Conservation (phyloP, 2,797 vertebrate species). For the Manis pentadactyla region DNA sequence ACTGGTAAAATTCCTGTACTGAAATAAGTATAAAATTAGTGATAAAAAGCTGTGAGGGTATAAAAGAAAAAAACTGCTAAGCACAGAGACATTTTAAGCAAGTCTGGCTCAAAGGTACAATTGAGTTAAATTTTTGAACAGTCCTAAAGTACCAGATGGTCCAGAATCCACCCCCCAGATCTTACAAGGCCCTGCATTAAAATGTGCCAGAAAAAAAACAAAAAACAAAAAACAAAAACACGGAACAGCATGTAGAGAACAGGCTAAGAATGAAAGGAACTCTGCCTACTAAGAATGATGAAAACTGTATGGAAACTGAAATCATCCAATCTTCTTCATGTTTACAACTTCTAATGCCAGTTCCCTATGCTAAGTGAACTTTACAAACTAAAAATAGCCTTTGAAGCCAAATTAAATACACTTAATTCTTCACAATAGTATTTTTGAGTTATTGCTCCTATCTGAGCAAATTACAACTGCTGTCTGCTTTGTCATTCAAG, state of each 20-base stretch:
- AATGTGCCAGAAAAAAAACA: conserved; percentile 5
- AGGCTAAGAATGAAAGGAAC: conserved; percentile 62
- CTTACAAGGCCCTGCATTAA: conserved; percentile 47
- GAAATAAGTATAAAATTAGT: conserved; percentile 27
- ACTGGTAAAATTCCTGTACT: conserved; percentile 34
- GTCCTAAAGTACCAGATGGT: conserved; percentile 64
- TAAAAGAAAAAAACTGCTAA: conserved; percentile 48
- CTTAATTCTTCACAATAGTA: conserved; percentile 45
- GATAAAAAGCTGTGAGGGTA: conserved; percentile 13
- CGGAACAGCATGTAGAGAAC: conserved; percentile 55
- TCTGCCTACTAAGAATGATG: neutral
- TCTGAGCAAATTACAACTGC: neutral
- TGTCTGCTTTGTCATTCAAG: conserved; percentile 18
- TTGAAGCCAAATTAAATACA: conserved; percentile 54
- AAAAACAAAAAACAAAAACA: neutral
- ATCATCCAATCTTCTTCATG: conserved; percentile 37
- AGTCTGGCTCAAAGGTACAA: conserved; percentile 49
- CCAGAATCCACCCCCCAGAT: conserved; percentile 57
- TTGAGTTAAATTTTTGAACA: conserved; percentile 56
- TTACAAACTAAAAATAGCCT: conserved; percentile 30
- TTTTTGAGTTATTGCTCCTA: conserved; percentile 22
- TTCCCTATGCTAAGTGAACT: conserved; percentile 44
- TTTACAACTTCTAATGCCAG: conserved; percentile 25
- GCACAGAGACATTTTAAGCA: conserved; percentile 51
- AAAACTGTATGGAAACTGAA: conserved; percentile 38